phyloP scores from a whole-genome alignment of 1,140 invertebrate species.

The Saxidomus purpurata region DNA sequence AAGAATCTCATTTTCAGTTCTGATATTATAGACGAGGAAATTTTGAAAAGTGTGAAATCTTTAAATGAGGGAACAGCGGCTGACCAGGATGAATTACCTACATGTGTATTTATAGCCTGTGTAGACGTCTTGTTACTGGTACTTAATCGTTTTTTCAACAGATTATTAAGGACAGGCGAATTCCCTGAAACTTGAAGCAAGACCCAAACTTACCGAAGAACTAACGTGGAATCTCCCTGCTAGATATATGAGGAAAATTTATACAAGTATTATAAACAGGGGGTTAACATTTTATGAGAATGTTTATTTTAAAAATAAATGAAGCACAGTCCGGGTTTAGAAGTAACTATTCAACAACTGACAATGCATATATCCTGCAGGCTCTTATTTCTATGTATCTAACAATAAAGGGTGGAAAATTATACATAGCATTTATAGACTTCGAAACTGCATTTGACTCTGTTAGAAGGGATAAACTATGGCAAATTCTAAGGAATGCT shows the following conservation, averaged over 20 bases:
- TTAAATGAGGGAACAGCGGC: neutral
- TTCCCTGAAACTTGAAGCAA: neutral
- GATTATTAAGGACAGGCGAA: neutral
- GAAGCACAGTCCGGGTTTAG: neutral
- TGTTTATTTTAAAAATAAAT: neutral
- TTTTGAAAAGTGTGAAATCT: neutral
- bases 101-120: neutral
- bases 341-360: neutral
- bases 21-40: neutral
- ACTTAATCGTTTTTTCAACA: neutral
- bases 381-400: neutral
- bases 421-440: slow-evolving; percentile 3
- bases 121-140: neutral
- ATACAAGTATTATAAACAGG: neutral
- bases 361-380: neutral
- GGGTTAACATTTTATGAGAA: neutral
- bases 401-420: neutral
- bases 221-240: neutral
- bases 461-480: neutral
- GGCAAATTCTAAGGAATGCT: neutral
- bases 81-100: neutral
- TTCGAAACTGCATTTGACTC: neutral
- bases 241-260: neutral
- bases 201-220: neutral
- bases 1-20: neutral